phyloP scores from a whole-genome alignment of 2,797 vertebrate species.

The Stomatorhinus walkeri region DNA sequence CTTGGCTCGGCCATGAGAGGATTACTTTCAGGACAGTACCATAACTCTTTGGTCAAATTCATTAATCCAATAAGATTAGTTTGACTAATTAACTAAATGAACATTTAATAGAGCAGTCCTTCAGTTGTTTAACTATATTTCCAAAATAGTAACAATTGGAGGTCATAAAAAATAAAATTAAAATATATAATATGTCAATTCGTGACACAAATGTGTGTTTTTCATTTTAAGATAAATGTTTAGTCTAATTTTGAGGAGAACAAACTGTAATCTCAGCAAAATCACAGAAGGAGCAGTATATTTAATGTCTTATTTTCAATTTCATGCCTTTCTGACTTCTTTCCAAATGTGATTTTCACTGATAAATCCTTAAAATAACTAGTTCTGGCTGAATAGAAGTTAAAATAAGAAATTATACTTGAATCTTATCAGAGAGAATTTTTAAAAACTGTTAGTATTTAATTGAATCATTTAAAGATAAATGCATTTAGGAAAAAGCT shows the following conservation, averaged over 20 bases:
- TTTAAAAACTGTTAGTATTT: constrained; percentile 16
- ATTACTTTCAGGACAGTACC: background rate
- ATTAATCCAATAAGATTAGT: background rate
- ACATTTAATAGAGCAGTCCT: background rate
- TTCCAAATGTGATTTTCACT: constrained; percentile 51
- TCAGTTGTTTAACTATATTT: background rate
- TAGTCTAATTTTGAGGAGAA: constrained; percentile 27
- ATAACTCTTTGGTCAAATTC: background rate
- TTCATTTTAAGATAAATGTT: background rate
- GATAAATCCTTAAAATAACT: constrained; percentile 47
- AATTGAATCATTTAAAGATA: constrained; percentile 38
- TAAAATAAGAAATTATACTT: constrained; percentile 42
- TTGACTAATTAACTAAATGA: background rate
- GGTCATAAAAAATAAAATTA: background rate
- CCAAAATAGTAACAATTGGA: background rate
- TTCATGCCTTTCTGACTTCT: constrained; percentile 55
- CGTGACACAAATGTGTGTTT: background rate
- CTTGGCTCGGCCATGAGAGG: constrained; percentile 29
- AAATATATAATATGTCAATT: background rate
- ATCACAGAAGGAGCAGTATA: constrained; percentile 47
- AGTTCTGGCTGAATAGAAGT: constrained; percentile 43
- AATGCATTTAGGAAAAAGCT: constrained; percentile 24
- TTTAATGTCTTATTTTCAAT: constrained; percentile 57
- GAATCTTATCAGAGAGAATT: constrained; percentile 40
- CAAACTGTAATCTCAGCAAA: constrained; percentile 32